Conservation (phyloP, 2,797 vertebrate genomes). For the Dendrocincla fuliginosa region DNA sequence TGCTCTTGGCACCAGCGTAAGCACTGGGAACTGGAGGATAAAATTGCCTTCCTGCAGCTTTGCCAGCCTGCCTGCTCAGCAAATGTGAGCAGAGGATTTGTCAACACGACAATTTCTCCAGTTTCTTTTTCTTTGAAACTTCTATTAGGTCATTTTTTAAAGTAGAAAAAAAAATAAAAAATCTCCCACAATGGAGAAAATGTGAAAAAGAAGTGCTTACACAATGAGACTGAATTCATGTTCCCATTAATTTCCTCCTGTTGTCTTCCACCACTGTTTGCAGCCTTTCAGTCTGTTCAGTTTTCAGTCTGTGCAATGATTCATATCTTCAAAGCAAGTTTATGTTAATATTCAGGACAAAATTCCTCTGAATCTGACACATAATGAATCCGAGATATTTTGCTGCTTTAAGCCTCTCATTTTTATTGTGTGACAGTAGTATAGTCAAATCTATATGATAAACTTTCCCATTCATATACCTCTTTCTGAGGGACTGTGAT, state of each 20-base stretch:
- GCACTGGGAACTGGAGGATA: not conserved
- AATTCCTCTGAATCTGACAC: not conserved
- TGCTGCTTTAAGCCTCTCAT: not conserved
- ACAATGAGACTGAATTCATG: not conserved
- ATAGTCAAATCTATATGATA: not conserved
- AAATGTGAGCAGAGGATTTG: not conserved
- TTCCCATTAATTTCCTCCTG: not conserved
- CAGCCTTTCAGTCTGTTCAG: not conserved
- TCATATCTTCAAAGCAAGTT: not conserved
- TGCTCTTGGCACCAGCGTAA: not conserved
- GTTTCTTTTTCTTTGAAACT: not conserved
- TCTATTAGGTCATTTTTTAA: not conserved
- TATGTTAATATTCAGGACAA: not conserved
- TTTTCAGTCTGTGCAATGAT: constrained; percentile 12
- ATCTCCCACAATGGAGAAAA: not conserved
- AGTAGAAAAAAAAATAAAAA: not conserved
- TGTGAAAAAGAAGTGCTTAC: not conserved
- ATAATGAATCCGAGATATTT: not conserved
- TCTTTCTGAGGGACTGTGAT: not conserved
- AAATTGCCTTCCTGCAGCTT: not conserved
- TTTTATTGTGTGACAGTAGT: not conserved
- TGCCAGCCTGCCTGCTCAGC: not conserved
- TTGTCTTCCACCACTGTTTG: not conserved
- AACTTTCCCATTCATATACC: not conserved
- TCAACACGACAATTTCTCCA: not conserved